phyloP scores from a whole-genome alignment of 2,113 vertebrate species.

The Tachysurus fulvidraco region DNA sequence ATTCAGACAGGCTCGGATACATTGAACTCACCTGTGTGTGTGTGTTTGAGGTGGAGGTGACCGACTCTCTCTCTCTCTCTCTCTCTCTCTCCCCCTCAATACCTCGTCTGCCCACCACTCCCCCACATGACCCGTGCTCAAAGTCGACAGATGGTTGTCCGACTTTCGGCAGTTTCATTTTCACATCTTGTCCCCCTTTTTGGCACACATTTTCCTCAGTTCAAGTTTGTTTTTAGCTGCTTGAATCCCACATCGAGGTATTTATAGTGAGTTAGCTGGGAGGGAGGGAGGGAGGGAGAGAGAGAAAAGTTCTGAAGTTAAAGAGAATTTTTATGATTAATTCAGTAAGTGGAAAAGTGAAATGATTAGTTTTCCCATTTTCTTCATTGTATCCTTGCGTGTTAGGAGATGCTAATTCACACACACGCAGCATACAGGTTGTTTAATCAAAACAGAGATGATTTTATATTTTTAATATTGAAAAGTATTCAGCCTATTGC shows the following conservation, averaged over 20 bases:
- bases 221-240: conserved; percentile 13
- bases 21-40: neutral
- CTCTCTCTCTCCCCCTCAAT: too few relatives aligned
- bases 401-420: neutral
- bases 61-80: neutral
- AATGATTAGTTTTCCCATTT: neutral
- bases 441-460: neutral
- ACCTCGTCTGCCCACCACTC: too few relatives aligned
- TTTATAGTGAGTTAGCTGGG: conserved; percentile 70
- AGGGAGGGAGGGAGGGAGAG: conserved; percentile 60
- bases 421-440: neutral
- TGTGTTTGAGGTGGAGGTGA: neutral
- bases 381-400: neutral
- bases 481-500: neutral
- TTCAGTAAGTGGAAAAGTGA: conserved; percentile 57
- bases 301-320: conserved; percentile 58
- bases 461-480: neutral
- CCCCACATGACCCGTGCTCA: conserved; percentile 18
- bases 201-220: conserved; percentile 28
- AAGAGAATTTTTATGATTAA: conserved; percentile 67
- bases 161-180: conserved; percentile 43
- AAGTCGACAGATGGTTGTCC: conserved; percentile 45
- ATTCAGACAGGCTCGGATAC: conserved; percentile 21
- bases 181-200: neutral
- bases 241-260: conserved; percentile 61